phyloP scores from a whole-genome alignment of 2,113 vertebrate species.

The Rhabdornis inornatus region DNA sequence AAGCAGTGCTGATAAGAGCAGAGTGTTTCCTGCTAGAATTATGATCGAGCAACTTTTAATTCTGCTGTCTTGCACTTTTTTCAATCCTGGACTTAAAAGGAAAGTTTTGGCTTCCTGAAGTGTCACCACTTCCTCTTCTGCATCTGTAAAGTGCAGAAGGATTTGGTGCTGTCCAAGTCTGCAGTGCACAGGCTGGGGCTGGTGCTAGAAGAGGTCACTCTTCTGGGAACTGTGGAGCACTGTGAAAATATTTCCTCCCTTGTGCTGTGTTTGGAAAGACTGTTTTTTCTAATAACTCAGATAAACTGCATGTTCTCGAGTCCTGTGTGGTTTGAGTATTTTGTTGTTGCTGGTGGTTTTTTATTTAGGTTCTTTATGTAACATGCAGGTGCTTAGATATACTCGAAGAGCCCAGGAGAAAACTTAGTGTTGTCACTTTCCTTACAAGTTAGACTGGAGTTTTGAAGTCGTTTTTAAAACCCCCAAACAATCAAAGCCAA shows the following conservation, averaged over 20 bases:
- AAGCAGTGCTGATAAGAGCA: not conserved
- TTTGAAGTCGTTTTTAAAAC: not conserved
- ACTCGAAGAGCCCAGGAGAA: not conserved
- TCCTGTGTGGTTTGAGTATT: not conserved
- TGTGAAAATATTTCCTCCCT: not conserved
- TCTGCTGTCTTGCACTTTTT: constrained; percentile 43
- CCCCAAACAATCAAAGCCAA: not conserved
- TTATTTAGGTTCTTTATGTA: not conserved
- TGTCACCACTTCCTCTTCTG: constrained; percentile 8
- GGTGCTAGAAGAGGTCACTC: not conserved
- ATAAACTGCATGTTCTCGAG: not conserved
- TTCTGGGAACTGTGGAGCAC: not conserved
- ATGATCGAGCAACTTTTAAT: not conserved
- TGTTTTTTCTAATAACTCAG: not conserved
- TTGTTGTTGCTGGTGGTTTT: not conserved
- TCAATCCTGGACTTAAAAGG: not conserved
- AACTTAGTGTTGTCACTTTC: not conserved
- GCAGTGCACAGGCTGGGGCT: not conserved
- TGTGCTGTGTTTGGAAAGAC: not conserved
- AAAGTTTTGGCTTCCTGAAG: not conserved
- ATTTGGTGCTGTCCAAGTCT: not conserved
- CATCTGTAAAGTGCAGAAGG: not conserved
- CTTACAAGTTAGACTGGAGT: not conserved
- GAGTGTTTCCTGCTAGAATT: constrained; percentile 42
- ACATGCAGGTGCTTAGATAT: not conserved